Conservation (phyloP, 1,140 invertebrate genomes). For the Brachionus manjavacas region DNA sequence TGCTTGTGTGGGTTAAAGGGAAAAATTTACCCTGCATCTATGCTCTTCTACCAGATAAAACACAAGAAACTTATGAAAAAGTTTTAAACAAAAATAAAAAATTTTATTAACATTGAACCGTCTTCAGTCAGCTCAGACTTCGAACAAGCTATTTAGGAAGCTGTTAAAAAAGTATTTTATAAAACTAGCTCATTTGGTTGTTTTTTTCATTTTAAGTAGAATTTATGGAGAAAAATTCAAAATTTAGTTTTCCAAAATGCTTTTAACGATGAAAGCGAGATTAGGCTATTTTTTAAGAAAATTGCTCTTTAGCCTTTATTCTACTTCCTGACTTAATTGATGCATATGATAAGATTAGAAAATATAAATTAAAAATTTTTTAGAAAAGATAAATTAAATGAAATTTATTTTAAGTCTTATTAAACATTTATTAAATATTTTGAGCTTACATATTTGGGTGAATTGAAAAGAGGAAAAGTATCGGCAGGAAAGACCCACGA, state of each 20-base stretch:
- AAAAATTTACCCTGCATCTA: not conserved
- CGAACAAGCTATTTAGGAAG: not conserved
- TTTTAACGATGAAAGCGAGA: not conserved
- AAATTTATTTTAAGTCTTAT: not conserved
- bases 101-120: not conserved
- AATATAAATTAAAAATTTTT: not conserved
- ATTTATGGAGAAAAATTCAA: constrained; percentile 9
- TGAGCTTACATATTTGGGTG: not conserved
- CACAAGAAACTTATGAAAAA: not conserved
- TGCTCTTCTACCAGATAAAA: not conserved
- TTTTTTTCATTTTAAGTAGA: not conserved
- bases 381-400: too few relatives aligned
- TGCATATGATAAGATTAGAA: not conserved
- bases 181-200: not conserved
- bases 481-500: not conserved
- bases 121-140: not conserved
- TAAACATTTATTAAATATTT: not conserved
- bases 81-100: not conserved
- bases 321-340: not conserved
- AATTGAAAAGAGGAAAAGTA: not conserved
- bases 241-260: not conserved
- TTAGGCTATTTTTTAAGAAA: not conserved
- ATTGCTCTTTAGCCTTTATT: not conserved
- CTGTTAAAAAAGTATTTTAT: not conserved
- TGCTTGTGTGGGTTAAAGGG: not conserved